A percentile compares a stretch with the other conserved stretches of the same genome.
These are phyloP conservation scores for Zosterops borbonicus DNA, from an alignment of 2,113 vertebrate species.

Conservation along the genomic window DNA sequence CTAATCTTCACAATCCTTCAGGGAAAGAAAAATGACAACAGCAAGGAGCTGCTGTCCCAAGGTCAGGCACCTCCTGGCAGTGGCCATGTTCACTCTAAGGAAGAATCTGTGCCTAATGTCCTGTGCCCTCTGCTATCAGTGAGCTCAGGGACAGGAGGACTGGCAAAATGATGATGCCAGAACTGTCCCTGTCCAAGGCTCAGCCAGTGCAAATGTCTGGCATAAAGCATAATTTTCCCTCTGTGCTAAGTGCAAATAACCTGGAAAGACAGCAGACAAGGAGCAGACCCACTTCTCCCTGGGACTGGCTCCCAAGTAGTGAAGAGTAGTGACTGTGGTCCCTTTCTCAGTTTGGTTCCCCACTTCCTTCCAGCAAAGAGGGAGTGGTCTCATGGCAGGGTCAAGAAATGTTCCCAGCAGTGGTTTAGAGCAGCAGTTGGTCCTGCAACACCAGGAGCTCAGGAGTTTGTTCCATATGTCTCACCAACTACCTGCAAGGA, in stretches of 20 bases:
- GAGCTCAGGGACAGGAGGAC: neutral
- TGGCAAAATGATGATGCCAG: neutral
- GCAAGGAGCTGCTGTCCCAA: neutral
- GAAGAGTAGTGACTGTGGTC: neutral
- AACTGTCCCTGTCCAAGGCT: neutral
- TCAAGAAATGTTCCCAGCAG: neutral
- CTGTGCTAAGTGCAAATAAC: neutral
- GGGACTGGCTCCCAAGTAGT: neutral
- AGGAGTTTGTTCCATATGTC: slow-evolving; percentile 6
- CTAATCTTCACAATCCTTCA: neutral
- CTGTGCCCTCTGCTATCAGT: neutral
- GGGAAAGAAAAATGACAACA: neutral
- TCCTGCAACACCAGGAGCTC: slow-evolving; percentile 3
- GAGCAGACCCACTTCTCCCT: neutral
- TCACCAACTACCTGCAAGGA: slow-evolving; percentile 53
- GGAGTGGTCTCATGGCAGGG: neutral
- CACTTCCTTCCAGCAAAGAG: neutral
- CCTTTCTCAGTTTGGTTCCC: neutral
- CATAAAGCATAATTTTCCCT: neutral
- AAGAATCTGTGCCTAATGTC: neutral
- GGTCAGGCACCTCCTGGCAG: neutral
- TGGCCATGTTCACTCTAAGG: neutral
- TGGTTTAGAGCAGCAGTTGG: neutral
- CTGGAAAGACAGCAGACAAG: neutral
- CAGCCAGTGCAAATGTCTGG: neutral